phyloP scores from a whole-genome alignment of 2,797 vertebrate species.

The Smutsia temminckii region DNA sequence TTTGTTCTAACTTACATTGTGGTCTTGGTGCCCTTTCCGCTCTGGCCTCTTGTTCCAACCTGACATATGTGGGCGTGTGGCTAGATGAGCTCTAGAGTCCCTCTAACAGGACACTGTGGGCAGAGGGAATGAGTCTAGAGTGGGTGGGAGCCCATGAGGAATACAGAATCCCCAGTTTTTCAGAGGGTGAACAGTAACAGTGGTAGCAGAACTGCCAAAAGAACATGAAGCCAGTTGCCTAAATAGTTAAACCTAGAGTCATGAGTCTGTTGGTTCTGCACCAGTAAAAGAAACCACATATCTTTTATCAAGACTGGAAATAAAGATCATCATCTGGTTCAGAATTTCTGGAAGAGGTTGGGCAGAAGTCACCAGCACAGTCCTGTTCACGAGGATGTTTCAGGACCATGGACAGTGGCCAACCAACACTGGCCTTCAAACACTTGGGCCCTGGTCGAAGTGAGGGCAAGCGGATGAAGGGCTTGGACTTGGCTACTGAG shows the following conservation, averaged over 20 bases:
- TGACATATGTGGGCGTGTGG: background rate
- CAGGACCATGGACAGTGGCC: background rate
- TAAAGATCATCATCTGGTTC: background rate
- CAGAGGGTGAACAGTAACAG: background rate
- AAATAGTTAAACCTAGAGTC: background rate
- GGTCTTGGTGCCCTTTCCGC: background rate
- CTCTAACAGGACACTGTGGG: background rate
- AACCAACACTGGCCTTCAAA: fast-evolving
- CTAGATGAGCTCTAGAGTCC: background rate
- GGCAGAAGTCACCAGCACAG: fast-evolving
- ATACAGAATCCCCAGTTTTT: background rate
- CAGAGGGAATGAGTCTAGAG: background rate
- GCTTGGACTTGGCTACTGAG: too few species aligned
- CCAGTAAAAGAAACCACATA: background rate
- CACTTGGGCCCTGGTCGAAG: fast-evolving
- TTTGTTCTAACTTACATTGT: background rate
- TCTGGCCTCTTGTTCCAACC: background rate
- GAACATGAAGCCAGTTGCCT: background rate
- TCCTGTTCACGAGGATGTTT: background rate
- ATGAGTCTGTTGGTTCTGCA: background rate
- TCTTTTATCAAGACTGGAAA: background rate
- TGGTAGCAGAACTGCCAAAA: background rate
- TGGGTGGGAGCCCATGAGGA: background rate
- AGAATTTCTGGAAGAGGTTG: background rate
- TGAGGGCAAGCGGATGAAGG: background rate